phyloP scores from a whole-genome alignment of 1,140 invertebrate genomes.

The Antheraea mylitta region DNA sequence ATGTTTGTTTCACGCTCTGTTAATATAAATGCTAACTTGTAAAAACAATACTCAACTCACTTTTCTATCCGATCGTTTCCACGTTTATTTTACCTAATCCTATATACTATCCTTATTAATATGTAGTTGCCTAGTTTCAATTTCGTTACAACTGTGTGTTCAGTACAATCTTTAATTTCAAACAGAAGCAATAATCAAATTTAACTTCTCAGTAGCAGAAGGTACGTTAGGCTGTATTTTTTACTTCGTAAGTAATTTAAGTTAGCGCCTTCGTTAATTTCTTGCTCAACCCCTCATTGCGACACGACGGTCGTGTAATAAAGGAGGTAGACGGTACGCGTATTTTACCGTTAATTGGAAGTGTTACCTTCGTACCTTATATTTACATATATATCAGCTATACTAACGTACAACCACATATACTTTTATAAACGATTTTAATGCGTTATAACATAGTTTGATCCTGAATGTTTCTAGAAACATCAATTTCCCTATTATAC shows the following conservation, averaged over 20 bases:
- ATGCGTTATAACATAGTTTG: no score
- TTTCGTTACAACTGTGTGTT: no score
- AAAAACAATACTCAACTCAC: no score
- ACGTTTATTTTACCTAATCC: no score
- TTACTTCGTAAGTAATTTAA: conserved; percentile 1
- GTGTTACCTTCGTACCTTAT: background rate
- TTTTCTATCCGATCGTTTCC: no score
- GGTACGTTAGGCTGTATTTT: background rate
- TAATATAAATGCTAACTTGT: no score
- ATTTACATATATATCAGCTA: background rate
- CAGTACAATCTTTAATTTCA: background rate
- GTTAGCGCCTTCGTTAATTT: background rate
- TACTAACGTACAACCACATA: background rate
- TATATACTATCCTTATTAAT: no score
- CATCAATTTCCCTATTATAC: no score
- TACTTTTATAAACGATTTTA: no score
- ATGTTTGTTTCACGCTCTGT: no score
- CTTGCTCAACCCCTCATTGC: background rate
- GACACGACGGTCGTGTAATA: background rate
- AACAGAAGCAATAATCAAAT: background rate
- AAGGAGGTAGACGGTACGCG: background rate
- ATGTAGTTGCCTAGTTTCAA: no score
- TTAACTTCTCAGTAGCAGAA: background rate
- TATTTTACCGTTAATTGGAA: conserved; percentile 3
- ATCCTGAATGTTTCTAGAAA: no score